Base-by-base conservation (phyloP, 1,140 invertebrate species). In the Diachasmimorpha longicaudata region DNA sequence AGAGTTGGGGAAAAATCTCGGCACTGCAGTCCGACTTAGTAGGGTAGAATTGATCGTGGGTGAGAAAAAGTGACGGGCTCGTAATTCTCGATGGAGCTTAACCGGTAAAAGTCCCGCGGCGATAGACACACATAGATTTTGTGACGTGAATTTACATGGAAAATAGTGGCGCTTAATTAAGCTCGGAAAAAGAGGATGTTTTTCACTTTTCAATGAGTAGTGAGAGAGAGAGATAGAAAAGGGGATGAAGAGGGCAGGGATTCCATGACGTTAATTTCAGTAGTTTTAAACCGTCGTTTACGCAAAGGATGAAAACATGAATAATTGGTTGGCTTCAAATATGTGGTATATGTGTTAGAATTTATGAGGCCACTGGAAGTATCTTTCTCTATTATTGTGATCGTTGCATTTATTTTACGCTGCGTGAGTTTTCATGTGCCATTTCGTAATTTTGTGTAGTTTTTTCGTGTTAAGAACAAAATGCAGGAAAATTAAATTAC, bases 1-100 rank as follows among this genome's bases (percentile, higher is more conserved):
- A 31, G 48, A 55, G 58, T 63, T 37, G 66, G 36, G 36, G 36
- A 39, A 39, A 68, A 68, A 37, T 68, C 66, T 68, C 66, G 36
- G 66, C 36, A 68, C 31, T 68, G 66, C 66, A 68, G 66, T 68
- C 25, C 13, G 66, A 37, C 36, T 37, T 68, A 37, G 31, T 36
- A 39, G 36, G 36, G 36, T n/a, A 68, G 66, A 68, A 68, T 68
- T 68, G 66, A 68, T 68, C 25, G 66, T 39, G 66, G 36, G 66
- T 68, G 66, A 68, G 66, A 68, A 68, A 68, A 68, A 68, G 66
- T 68, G 66, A 68, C 66, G 36, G 31, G 36, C 66, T 39, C 66
- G 66, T 68, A 68, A 68, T 68, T 68, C 66, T 68, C 25, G 66
- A 68, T 68, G 66, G 66, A 68, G 66, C 66, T 68, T 68, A 68